A percentile compares a stretch with the other conserved stretches of the same genome.
These are phyloP conservation scores for Indicator maculatus DNA, from an alignment of 2,113 vertebrate species.

Conservation along the genomic window DNA sequence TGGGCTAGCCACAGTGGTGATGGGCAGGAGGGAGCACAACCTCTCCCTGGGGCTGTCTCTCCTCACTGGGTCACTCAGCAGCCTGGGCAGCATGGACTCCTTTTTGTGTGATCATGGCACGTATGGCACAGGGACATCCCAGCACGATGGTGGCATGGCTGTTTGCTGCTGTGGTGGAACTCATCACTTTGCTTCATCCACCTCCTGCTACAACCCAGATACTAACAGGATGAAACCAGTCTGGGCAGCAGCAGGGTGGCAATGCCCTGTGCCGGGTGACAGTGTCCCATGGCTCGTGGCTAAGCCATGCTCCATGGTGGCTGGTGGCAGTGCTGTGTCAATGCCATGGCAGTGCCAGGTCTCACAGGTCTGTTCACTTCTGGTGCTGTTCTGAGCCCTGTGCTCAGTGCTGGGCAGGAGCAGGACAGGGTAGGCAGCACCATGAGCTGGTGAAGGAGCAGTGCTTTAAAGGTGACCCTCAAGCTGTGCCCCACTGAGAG, in stretches of 20 bases:
- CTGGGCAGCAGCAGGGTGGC: background rate
- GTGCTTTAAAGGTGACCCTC: background rate
- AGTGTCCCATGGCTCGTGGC: background rate
- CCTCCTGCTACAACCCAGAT: rapidly evolving
- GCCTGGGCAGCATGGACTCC: background rate
- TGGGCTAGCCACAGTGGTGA: rapidly evolving
- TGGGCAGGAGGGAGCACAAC: background rate
- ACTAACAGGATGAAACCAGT: rapidly evolving
- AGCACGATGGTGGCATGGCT: rapidly evolving
- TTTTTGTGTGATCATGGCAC: rapidly evolving
- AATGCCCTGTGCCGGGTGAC: background rate
- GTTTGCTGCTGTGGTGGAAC: background rate
- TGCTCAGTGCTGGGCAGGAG: background rate
- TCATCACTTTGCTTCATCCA: background rate
- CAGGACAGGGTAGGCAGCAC: background rate
- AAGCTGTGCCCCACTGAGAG: rapidly evolving
- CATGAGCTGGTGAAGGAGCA: background rate
- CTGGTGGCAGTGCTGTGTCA: background rate
- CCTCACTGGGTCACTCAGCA: rapidly evolving
- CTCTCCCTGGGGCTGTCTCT: background rate
- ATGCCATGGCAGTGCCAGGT: background rate
- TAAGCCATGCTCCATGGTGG: background rate
- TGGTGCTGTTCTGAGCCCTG: background rate
- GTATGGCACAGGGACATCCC: background rate
- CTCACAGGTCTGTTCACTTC: rapidly evolving